These are phyloP conservation scores for Egretta garzetta DNA, from an alignment of 2,113 vertebrate species.

Conservation along the genomic window DNA sequence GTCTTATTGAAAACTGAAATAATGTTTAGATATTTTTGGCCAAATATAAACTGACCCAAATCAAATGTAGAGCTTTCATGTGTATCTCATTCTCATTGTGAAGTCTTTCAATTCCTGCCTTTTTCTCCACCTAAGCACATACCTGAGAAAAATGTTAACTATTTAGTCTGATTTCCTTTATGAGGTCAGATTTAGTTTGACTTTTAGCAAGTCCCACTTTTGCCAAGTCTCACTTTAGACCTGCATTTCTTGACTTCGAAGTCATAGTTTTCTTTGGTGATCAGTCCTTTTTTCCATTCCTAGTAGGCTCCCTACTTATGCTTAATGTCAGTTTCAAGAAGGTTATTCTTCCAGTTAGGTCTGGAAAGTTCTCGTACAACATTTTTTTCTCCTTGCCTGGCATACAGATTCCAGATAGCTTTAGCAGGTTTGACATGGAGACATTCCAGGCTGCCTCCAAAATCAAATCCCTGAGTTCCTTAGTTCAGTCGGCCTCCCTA, in stretches of 20 bases:
- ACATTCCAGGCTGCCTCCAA: slow-evolving; percentile 60
- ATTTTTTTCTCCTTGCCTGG: not conserved
- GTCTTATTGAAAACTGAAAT: not conserved
- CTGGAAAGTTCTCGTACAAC: slow-evolving; percentile 11
- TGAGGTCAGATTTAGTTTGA: not conserved
- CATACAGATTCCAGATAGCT: slow-evolving; percentile 58
- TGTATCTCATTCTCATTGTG: not conserved
- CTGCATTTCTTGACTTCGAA: slow-evolving; percentile 27
- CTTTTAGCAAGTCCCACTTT: not conserved
- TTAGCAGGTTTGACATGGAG: slow-evolving; percentile 61
- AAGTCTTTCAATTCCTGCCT: not conserved
- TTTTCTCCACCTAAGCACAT: not conserved
- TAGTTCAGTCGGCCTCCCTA: slow-evolving; percentile 38
- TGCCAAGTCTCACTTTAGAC: slow-evolving; percentile 10
- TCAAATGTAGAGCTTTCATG: not conserved
- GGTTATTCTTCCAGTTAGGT: slow-evolving; percentile 32
- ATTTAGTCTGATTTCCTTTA: not conserved
- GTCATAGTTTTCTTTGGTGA: slow-evolving; percentile 50
- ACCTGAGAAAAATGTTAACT: not conserved
- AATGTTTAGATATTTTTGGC: not conserved
- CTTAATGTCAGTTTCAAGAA: slow-evolving; percentile 48
- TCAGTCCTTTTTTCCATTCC: slow-evolving; percentile 16
- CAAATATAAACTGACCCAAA: not conserved
- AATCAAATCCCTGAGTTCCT: slow-evolving; percentile 44
- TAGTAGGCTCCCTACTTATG: not conserved